Percentiles rank a stretch among this genome's conserved stretches.
Evolutionary conservation across 2,113 vertebrate genomes (phyloP).

Genomic region (Calyptomena viridis): DNA sequence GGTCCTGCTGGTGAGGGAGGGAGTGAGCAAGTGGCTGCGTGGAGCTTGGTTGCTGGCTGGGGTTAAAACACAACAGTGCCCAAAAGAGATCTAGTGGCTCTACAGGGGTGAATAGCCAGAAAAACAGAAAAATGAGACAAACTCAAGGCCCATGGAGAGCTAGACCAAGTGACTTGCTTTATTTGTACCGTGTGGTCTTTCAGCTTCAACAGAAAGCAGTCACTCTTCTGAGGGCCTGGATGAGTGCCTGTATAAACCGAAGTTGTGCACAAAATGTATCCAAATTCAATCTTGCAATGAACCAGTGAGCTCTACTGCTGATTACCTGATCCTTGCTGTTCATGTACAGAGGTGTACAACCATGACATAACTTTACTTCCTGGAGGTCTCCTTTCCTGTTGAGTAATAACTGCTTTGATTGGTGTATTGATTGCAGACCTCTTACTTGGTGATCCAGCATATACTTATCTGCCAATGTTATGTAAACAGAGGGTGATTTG

Average conservation of each 20-base stretch:
- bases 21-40: not conserved
- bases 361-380: not conserved
- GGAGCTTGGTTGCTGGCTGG: not conserved
- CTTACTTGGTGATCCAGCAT: not conserved
- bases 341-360: not conserved
- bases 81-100: not conserved
- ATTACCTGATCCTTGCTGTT: not conserved
- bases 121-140: not conserved
- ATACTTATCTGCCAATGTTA: not conserved
- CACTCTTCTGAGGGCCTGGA: not conserved
- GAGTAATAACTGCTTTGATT: not conserved
- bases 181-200: not conserved
- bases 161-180: not conserved
- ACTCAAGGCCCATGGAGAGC: not conserved
- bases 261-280: not conserved
- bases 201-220: not conserved
- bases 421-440: not conserved
- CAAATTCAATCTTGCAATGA: not conserved
- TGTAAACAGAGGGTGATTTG: not conserved
- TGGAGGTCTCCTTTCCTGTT: not conserved
- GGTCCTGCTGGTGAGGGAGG: not conserved
- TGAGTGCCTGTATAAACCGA: not conserved
- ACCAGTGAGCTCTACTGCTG: not conserved
- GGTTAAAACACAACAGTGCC: not conserved
- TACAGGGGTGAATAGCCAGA: not conserved